Base-by-base conservation (phyloP, 2,888 invertebrate genomes). In the Synergus japonicus region DNA sequence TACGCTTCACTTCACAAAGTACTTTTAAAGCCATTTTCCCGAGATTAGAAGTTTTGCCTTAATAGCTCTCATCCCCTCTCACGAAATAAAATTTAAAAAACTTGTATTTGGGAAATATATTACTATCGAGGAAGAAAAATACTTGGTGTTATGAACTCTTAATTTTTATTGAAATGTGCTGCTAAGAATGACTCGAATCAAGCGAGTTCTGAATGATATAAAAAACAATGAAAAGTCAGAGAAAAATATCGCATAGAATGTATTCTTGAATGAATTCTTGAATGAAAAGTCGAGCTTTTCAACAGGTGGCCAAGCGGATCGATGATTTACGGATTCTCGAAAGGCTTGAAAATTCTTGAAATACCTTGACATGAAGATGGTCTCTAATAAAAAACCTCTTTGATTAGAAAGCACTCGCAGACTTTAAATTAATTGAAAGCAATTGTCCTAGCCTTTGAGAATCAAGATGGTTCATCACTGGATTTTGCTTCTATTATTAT, bases 301-400 rank as follows among this genome's bases (percentile, higher is more conserved):
- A 85, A 85, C 85, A 85, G 85, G 85, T 85, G 85, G 83, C 82
- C 76, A 78, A 66, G 76, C 22, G 60, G 76, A 76, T 76, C 63
- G 44, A 76, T 44, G 63, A 18, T 44, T 18, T 18, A 60, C 60
- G 76, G 54, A 43, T 76, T 22, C 18, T 65, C 15, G 8, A 10
- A 58, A 58, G 41, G 10, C 41, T 76, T 43, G 63, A 64, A 76
- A 41, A 43, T 22, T 63, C 13, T 64, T 10, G 22, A 46, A 76
- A 44, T 76, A 76, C 41, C n/a, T 43, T 10, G 9, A 67, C 44
- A 15, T 13, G 8, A 18, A 22, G 46, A 76, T 66, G 54, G 29
- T 76, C 29, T 58, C 2, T 37, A 7, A 58, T 58, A 29, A 22
- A 15, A 49, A 49, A 22, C 5, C 22, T 46, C 29, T 66, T 44